These are phyloP conservation scores for Lipophrys pholis DNA, from an alignment of 2,113 vertebrate species.

Conservation along the genomic window DNA sequence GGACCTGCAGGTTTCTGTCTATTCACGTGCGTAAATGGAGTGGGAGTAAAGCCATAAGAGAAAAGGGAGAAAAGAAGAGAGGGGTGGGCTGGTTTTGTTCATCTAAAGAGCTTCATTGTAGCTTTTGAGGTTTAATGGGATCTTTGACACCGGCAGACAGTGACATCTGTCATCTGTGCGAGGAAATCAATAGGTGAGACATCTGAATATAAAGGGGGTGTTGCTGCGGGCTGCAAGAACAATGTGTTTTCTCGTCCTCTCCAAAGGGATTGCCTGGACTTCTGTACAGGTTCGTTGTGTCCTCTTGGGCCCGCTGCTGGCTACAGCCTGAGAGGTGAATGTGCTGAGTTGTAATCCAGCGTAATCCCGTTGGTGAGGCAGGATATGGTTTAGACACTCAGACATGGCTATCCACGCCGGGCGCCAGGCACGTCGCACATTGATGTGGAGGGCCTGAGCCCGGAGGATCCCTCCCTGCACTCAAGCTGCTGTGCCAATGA, in stretches of 20 bases:
- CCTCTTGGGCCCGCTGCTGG: conserved; percentile 60
- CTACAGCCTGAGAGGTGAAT: conserved; percentile 76
- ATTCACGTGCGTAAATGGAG: conserved; percentile 40
- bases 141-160: conserved; percentile 57
- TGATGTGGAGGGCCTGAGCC: conserved; percentile 53
- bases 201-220: conserved; percentile 62
- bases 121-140: conserved; percentile 73
- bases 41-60: conserved; percentile 23
- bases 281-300: conserved; percentile 46
- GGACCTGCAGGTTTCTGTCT: conserved; percentile 54
- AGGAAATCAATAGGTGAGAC: conserved; percentile 73
- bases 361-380: conserved; percentile 81
- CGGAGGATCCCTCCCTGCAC: conserved; percentile 30
- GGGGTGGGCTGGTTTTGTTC: conserved; percentile 40
- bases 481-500: conserved; percentile 31
- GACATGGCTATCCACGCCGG: conserved; percentile 62
- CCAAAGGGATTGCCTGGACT: conserved; percentile 29
- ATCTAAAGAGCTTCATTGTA: conserved; percentile 52
- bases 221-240: conserved; percentile 40
- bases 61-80: background rate
- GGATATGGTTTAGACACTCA: conserved; percentile 75
- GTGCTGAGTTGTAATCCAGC: conserved; percentile 84
- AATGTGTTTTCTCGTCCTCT: conserved; percentile 39
- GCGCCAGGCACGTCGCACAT: conserved; percentile 58
- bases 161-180: conserved; percentile 71